These are phyloP conservation scores for Drosophila ercepeae DNA, from an alignment of 1,140 invertebrate genomes.

Conservation along the genomic window DNA sequence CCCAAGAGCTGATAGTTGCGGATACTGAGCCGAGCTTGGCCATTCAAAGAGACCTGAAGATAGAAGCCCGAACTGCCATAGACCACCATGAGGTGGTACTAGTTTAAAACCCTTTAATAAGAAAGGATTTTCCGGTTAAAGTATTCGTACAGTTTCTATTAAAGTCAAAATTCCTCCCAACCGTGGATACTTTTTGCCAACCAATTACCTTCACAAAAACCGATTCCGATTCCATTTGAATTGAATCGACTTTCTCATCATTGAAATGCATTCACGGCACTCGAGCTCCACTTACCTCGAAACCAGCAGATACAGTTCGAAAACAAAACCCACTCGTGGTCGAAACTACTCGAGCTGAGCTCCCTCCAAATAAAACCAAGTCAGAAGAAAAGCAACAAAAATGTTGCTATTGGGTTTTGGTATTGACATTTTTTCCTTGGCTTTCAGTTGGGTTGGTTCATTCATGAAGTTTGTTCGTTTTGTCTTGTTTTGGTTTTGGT, in stretches of 20 bases:
- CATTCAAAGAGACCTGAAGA: slow-evolving; percentile 8
- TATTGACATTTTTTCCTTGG: slow-evolving; percentile 51
- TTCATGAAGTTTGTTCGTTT: slow-evolving; percentile 63
- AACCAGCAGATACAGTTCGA: slow-evolving; percentile 3
- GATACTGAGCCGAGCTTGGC: slow-evolving; percentile 10
- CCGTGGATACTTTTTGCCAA: slow-evolving; percentile 1
- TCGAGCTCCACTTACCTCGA: slow-evolving; percentile 5
- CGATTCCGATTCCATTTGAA: slow-evolving; percentile 9
- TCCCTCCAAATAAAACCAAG: slow-evolving; percentile 10
- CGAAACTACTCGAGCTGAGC: slow-evolving; percentile 13
- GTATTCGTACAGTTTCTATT: too few species aligned
- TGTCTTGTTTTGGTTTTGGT: slow-evolving; percentile 22
- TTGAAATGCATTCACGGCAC: slow-evolving; percentile 8
- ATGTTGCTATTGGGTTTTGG: slow-evolving; percentile 28
- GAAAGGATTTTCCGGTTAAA: too few species aligned
- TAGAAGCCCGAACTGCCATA: slow-evolving; percentile 15
- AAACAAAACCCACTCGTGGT: slow-evolving; percentile 29
- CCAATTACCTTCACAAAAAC: neutral
- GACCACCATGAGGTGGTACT: slow-evolving; percentile 66
- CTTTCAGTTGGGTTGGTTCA: slow-evolving; percentile 35
- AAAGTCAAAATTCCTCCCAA: neutral
- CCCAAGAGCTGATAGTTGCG: slow-evolving; percentile 17
- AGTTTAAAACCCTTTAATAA: too few species aligned
- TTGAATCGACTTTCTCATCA: slow-evolving; percentile 13
- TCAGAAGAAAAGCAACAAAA: slow-evolving; percentile 9